phyloP scores from a whole-genome alignment of 2,888 invertebrate genomes.

The Hirtodrosophila confusa region DNA sequence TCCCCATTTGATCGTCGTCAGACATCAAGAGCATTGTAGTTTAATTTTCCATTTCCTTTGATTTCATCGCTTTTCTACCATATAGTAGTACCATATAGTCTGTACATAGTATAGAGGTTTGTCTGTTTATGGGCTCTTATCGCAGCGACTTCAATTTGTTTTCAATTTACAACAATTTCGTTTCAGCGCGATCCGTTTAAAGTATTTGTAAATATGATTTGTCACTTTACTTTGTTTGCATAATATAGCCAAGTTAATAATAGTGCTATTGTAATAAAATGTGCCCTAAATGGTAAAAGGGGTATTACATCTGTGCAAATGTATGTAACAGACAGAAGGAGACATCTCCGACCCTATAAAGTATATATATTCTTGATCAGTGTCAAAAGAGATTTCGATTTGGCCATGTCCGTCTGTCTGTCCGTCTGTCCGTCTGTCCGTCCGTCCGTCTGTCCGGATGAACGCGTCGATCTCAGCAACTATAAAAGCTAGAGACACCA shows the following conservation, averaged over 20 bases:
- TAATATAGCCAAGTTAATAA: slow-evolving; percentile 31
- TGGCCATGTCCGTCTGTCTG: no score
- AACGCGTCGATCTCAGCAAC: no score
- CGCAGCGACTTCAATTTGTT: slow-evolving; percentile 72
- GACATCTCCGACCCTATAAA: no score
- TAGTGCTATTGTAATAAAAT: slow-evolving; percentile 4
- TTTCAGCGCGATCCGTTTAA: slow-evolving; percentile 41
- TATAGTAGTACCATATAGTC: no score
- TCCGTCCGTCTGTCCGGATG: no score
- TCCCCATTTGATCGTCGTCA: slow-evolving; percentile 54
- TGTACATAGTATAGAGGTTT: background rate
- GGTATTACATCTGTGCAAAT: no score
- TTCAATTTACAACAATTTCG: slow-evolving; percentile 80
- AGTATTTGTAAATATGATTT: slow-evolving; percentile 65
- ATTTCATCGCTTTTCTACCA: slow-evolving; percentile 49
- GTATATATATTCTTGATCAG: no score
- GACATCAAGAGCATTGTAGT: slow-evolving; percentile 46
- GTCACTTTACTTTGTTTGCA: slow-evolving; percentile 65
- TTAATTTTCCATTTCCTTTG: slow-evolving; percentile 69
- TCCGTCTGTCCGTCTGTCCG: no score
- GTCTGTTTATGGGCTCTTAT: slow-evolving; percentile 37
- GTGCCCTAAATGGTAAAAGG: no score
- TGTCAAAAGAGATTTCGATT: no score
- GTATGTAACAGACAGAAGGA: no score
- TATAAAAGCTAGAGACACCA: no score